Base-by-base conservation (phyloP, 2,888 invertebrate genomes). In the Amphipoea oculea region DNA sequence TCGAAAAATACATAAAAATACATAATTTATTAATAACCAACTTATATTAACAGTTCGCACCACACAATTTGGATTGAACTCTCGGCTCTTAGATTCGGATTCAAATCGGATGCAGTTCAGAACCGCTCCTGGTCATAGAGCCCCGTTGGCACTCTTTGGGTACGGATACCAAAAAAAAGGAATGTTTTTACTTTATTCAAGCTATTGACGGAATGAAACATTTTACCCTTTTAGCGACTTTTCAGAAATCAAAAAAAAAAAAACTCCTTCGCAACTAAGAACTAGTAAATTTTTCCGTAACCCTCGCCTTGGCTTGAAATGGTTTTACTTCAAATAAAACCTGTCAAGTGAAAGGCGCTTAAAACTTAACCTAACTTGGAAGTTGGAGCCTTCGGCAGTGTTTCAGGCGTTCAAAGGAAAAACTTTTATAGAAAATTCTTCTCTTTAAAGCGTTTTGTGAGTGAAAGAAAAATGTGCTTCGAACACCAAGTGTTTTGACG, bases 371-470 rank as follows among this genome's bases (percentile, higher is more conserved):
- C 70, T 79, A 69, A 89, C 75, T 84, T 76, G 2, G 51, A 83
- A 82, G 86, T 78, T 78, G 74, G 60, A 83, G 83, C 83, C 82
- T 74, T 83, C 76, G 79, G 82, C 89, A 82, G 45, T 89, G 81
- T 89, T 89, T 86, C 86, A 83, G 69, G 42, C 63, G 73, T 83
- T 87, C 81, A 84, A 87, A 88, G 83, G 76, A 65, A 73, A 81
- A 89, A 87, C 66, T 89, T 89, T 87, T 82, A 76, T 86, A 81
- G 82, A 84, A 79, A 86, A 86, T 73, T 78, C 70, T 84, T 69
- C 57, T 73, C 76, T 81, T 78, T 81, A 78, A 85, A 85, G 69
- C 78, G 67, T 66, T 88, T 83, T 76, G 71, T 62, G 48, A 81
- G 65, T 42, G 60, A n/a, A 68, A 75, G 73, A 73, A 86, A 75